Conservation (phyloP, 1,140 invertebrate genomes). For the Anoplophora glabripennis region DNA sequence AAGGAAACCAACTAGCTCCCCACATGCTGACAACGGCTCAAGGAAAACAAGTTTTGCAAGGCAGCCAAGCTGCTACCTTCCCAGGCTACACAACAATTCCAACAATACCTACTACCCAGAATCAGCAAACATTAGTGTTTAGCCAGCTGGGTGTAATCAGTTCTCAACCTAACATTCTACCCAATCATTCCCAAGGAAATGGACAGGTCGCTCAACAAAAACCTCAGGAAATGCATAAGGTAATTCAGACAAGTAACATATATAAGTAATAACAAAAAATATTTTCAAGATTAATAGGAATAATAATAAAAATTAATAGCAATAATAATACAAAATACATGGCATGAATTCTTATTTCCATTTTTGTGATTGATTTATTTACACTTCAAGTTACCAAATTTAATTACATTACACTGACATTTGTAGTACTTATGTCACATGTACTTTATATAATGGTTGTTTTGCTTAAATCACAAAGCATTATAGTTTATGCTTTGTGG, state of each 20-base stretch:
- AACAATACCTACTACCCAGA: constrained; percentile 72
- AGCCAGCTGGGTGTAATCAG: constrained; percentile 72
- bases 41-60: constrained; percentile 64
- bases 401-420: no score
- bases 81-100: constrained; percentile 70
- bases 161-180: constrained; percentile 65
- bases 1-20: constrained; percentile 69
- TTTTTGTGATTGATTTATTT: no score
- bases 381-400: no score
- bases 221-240: constrained; percentile 44
- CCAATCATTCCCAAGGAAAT: constrained; percentile 50
- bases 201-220: constrained; percentile 51
- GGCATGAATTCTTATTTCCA: no score
- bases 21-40: constrained; percentile 75
- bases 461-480: no score
- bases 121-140: constrained; percentile 75
- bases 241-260: not conserved
- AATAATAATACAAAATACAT: no score
- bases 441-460: no score
- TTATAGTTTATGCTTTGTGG: no score
- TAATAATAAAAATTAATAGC: no score
- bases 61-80: constrained; percentile 59
- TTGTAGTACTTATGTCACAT: no score
- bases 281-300: no score
- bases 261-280: no score